phyloP scores from a whole-genome alignment of 2,888 invertebrate species.

The Aphodius granarius region DNA sequence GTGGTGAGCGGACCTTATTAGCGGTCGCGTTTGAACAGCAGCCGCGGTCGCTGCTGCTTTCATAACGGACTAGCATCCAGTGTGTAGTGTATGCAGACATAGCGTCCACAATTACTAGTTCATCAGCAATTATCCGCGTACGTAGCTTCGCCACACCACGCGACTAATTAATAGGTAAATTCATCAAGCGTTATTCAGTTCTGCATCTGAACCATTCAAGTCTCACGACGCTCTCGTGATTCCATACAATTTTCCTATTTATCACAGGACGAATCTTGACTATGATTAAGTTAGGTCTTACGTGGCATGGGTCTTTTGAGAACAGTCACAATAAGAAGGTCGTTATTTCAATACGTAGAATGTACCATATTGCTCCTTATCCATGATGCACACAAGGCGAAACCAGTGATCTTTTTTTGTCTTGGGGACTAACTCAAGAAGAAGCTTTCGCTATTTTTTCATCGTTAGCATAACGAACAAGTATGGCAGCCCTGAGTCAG shows the following conservation, averaged over 20 bases:
- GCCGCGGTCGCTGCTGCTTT: neutral
- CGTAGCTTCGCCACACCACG: neutral
- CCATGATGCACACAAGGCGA: no score
- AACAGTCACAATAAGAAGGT: no score
- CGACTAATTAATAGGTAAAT: conserved; percentile 27
- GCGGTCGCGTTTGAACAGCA: neutral
- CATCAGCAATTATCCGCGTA: conserved; percentile 19
- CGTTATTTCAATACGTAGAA: no score
- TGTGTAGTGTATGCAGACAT: neutral
- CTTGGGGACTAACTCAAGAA: no score
- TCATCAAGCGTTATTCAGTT: conserved; percentile 26
- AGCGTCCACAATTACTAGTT: conserved; percentile 17
- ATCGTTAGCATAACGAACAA: no score
- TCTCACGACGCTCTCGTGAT: neutral
- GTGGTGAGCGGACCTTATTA: neutral
- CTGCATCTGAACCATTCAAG: conserved; percentile 7
- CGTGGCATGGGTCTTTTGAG: no score
- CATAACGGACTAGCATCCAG: neutral
- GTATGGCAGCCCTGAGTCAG: no score
- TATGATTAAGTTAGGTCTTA: neutral
- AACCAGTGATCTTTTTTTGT: no score
- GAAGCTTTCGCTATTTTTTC: no score
- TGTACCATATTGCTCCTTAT: no score
- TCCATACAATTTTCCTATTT: neutral
- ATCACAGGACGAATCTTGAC: neutral